Conservation (phyloP, 2,113 vertebrate species). For the Neopipo cinnamomea region DNA sequence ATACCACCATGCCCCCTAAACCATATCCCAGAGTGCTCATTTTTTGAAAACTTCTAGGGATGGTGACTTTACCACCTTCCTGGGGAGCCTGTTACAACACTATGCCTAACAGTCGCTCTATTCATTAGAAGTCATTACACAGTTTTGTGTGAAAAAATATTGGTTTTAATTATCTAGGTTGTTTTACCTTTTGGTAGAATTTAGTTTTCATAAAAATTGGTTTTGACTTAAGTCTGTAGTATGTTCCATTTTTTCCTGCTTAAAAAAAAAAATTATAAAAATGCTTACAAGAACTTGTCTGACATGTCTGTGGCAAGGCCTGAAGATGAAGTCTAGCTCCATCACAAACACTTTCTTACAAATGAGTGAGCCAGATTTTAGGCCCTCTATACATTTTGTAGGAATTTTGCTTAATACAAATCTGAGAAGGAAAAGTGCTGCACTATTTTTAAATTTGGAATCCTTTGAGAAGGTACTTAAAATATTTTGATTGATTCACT, state of each 20-base stretch:
- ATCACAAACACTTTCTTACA: not conserved
- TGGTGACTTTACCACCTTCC: not conserved
- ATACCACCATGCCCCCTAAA: not conserved
- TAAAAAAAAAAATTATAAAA: not conserved
- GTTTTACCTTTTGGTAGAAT: slow-evolving; percentile 39
- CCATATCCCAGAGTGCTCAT: not conserved
- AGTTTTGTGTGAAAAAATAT: slow-evolving; percentile 21
- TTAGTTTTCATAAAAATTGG: slow-evolving; percentile 15
- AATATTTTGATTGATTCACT: not conserved
- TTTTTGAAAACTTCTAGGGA: not conserved
- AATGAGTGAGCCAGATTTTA: not conserved
- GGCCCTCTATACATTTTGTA: not conserved
- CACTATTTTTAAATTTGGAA: not conserved
- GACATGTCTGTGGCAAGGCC: not conserved
- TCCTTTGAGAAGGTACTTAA: not conserved
- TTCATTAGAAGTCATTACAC: slow-evolving; percentile 40
- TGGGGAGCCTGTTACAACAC: not conserved
- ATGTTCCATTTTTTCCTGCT: not conserved
- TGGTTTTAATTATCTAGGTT: slow-evolving; percentile 57
- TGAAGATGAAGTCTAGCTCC: not conserved
- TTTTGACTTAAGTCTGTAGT: not conserved
- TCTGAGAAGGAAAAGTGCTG: not conserved
- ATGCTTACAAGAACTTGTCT: not conserved
- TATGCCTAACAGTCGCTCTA: not conserved
- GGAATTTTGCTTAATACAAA: not conserved